A percentile compares a stretch with the other conserved stretches of the same genome.
These are phyloP conservation scores for Rhinichthys osculus DNA, from an alignment of 2,797 vertebrate species.

Conservation along the genomic window DNA sequence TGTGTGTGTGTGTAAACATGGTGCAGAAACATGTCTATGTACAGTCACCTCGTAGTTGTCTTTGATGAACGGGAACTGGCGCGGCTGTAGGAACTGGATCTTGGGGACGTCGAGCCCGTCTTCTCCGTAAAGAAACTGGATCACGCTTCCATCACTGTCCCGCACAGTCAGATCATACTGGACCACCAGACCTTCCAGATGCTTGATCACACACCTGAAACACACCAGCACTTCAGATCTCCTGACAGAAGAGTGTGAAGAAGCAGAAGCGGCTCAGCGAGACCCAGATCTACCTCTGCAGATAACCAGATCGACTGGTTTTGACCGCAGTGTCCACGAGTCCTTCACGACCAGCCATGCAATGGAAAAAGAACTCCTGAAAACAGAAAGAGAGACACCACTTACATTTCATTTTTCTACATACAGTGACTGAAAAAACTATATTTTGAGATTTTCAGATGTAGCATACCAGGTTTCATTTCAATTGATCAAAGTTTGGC, in stretches of 20 bases:
- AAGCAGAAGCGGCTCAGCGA: background rate
- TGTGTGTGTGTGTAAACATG: too few species aligned
- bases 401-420: background rate
- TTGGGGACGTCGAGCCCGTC: slow-evolving; percentile 95
- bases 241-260: background rate
- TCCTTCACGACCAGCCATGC: slow-evolving; percentile 98
- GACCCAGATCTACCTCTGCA: slow-evolving; percentile 85
- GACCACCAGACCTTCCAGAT: slow-evolving; percentile 94
- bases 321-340: slow-evolving; percentile 98
- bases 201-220: slow-evolving; percentile 93
- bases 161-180: slow-evolving; percentile 96
- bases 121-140: slow-evolving; percentile 97
- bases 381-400: slow-evolving; percentile 7
- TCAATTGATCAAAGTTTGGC: background rate
- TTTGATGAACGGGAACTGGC: slow-evolving; percentile 92
- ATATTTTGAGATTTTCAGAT: too few species aligned
- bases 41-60: slow-evolving; percentile 89
- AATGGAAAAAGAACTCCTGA: slow-evolving; percentile 98
- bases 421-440: background rate
- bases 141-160: slow-evolving; percentile 94
- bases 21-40: background rate
- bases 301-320: slow-evolving; percentile 95
- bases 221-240: too few species aligned
- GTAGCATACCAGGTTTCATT: too few species aligned
- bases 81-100: slow-evolving; percentile 89